Evolutionary conservation across 2,797 vertebrate species (phyloP), one percentile per base, ranked within the genome.

Genomic region (Gorsachius magnificus): DNA sequence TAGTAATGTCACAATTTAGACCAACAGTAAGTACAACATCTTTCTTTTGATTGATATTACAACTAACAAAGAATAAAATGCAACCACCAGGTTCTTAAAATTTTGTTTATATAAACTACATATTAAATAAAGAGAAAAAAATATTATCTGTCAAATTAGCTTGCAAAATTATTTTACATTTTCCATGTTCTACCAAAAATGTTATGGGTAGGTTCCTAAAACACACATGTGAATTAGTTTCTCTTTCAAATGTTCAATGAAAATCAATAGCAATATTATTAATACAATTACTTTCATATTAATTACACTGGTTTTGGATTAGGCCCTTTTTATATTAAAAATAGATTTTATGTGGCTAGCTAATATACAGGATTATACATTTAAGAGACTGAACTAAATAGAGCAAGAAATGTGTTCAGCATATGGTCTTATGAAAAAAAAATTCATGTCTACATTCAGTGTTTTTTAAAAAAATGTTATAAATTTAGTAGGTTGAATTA

Each of bases 401-500:
- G 77, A 95, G 54, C 35, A 92, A 92, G 77, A 76, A 89, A 96
- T 87, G 50, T 91, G 79, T 70, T 83, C 75, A 91, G 72, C 83
- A 95, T 85, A 65, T 84, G 84, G 51, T 63, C 18, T 75, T 64
- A 76, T 84, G 61, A 96, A 96, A 78, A 95, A 94, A 92, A 74
- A 70, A 87, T 80, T 92, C 85, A 69, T 69, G 87, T 90, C 58
- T 94, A 95, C 72, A 90, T 96, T 94, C 90, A 89, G 46, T 65
- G 38, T 79, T 93, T 61, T 72, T 87, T 2, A 4, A 82, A 89
- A 93, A 91, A n/a, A 60, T 31, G 20, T 83, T 91, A 94, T 91
- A 97, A 95, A 87, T 94, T 96, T 96, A 91, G 74, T 87, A 97
- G 89, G 64, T 91, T 95, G 74, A 92, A 66, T 97, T 96, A 95